A percentile compares a stretch with the other conserved stretches of the same genome.
phyloP scores from a whole-genome alignment of 2,113 vertebrate genomes.

The Rhinolophus ferrumequinum region DNA sequence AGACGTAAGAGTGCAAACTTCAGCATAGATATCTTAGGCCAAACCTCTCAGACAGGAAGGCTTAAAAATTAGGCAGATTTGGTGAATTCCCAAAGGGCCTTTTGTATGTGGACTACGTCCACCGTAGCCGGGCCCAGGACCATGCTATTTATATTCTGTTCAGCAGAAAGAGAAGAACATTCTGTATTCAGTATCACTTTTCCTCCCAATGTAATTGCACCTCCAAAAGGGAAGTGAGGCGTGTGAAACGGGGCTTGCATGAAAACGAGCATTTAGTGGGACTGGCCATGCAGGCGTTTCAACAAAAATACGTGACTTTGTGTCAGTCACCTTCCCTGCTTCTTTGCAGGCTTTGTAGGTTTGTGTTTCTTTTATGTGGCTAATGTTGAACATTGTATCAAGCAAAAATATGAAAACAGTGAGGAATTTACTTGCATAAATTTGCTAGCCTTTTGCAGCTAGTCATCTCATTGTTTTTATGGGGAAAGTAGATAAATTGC shows the following conservation, averaged over 20 bases:
- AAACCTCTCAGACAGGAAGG: background rate
- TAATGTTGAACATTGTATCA: background rate
- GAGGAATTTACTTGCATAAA: background rate
- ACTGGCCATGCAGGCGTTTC: background rate
- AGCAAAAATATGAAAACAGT: background rate
- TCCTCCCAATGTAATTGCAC: background rate
- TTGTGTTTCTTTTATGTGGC: background rate
- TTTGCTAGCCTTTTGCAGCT: background rate
- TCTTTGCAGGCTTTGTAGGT: background rate
- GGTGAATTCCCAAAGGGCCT: rapidly evolving
- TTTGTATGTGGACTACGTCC: conserved; percentile 43
- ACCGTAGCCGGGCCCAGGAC: no score
- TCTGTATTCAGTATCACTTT: background rate
- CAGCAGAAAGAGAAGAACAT: background rate
- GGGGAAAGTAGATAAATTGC: background rate
- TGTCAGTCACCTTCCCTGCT: background rate
- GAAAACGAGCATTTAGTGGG: conserved; percentile 22
- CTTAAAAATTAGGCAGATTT: background rate
- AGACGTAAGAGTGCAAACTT: background rate
- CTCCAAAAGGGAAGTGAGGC: conserved; percentile 34
- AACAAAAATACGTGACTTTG: background rate
- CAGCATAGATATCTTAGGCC: rapidly evolving
- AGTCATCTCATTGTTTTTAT: background rate
- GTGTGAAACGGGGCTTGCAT: background rate
- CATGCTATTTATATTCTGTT: no score